Evolutionary conservation across 2,797 vertebrate genomes (phyloP).

Genomic region (Mallotus villosus): DNA sequence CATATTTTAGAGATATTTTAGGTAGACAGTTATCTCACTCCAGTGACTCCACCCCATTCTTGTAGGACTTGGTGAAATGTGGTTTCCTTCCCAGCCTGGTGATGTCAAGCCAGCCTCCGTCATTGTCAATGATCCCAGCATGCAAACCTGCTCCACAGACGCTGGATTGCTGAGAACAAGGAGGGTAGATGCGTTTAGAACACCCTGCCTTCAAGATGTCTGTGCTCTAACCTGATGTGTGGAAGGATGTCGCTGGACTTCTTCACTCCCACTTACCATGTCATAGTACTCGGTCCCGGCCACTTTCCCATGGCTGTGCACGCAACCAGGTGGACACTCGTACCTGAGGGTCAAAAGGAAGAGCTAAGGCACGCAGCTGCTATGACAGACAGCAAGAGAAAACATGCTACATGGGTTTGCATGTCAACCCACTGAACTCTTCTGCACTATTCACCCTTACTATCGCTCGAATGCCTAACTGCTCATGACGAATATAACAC

Average conservation of each 20-base stretch:
- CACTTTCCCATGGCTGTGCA: constrained; percentile 86
- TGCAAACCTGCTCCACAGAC: constrained; percentile 92
- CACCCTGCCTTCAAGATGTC: no score
- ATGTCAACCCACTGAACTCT: no score
- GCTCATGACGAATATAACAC: not conserved
- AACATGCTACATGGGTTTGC: no score
- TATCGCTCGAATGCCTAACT: no score
- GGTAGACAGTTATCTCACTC: constrained; percentile 76
- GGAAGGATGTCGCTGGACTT: no score
- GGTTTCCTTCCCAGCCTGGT: constrained; percentile 90
- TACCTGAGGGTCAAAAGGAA: constrained; percentile 75
- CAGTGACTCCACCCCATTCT: constrained; percentile 89
- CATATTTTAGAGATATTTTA: not conserved
- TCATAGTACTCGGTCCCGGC: constrained; percentile 93
- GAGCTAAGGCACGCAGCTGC: not conserved
- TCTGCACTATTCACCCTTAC: no score
- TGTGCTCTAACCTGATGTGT: not conserved
- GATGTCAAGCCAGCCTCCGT: constrained; percentile 96
- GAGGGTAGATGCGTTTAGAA: not conserved
- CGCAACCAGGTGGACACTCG: constrained; percentile 93
- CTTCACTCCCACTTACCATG: constrained; percentile 79
- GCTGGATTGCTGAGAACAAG: constrained; percentile 87
- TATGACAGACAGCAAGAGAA: not conserved
- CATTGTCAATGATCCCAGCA: constrained; percentile 90
- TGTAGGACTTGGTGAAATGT: constrained; percentile 88